A percentile compares a stretch with the other conserved stretches of the same genome.
phyloP scores from a whole-genome alignment of 2,797 vertebrate genomes.

The Lophotriccus pileatus region DNA sequence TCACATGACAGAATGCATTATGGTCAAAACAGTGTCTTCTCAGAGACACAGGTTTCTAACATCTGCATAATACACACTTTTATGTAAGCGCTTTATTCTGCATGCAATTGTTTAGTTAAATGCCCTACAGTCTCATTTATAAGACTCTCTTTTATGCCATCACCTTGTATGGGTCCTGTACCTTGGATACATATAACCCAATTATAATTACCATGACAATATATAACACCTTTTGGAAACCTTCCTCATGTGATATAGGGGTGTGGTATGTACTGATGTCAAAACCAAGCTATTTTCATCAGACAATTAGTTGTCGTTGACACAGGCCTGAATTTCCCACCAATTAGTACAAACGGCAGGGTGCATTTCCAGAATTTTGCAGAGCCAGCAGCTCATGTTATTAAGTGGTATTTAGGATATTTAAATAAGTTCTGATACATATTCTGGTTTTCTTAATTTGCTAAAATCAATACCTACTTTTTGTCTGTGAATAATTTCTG shows the following conservation, averaged over 20 bases:
- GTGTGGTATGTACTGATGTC: conserved; percentile 73
- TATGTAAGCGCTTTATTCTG: conserved; percentile 58
- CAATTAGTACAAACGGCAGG: conserved; percentile 79
- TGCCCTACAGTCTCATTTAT: conserved; percentile 65
- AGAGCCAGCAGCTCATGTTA: conserved; percentile 46
- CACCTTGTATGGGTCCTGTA: conserved; percentile 57
- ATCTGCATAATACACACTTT: conserved; percentile 72
- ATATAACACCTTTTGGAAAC: conserved; percentile 74
- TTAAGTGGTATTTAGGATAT: conserved; percentile 68
- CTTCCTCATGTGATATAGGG: conserved; percentile 62
- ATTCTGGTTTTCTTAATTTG: conserved; percentile 50
- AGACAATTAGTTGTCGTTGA: conserved; percentile 82
- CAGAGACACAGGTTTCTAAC: conserved; percentile 69
- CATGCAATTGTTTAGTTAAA: conserved; percentile 61
- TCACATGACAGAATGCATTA: conserved; percentile 81
- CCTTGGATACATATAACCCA: conserved; percentile 75
- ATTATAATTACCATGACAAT: conserved; percentile 78
- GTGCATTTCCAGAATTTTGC: conserved; percentile 76
- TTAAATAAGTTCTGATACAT: conserved; percentile 64
- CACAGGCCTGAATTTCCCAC: conserved; percentile 75
- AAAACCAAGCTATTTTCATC: conserved; percentile 79
- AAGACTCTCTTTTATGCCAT: conserved; percentile 53
- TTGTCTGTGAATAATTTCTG: conserved; percentile 43
- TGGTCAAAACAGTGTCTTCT: conserved; percentile 76
- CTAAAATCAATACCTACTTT: conserved; percentile 55